Evolutionary conservation across 2,888 invertebrate genomes (phyloP), one percentile per base, ranked within the genome.

Genomic region (Thymelicus sylvestris): DNA sequence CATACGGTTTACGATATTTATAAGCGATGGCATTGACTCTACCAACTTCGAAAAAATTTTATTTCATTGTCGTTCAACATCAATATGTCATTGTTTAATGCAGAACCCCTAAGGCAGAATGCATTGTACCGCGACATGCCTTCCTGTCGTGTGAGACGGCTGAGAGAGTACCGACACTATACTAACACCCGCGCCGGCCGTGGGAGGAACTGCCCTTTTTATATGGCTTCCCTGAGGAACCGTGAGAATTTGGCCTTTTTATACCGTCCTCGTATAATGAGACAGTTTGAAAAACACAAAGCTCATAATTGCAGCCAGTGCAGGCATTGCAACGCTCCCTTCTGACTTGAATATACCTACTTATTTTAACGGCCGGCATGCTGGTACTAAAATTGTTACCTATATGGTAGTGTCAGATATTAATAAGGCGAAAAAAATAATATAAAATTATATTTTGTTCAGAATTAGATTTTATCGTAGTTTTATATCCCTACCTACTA

Each of bases 211-310:
- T 77, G 52, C 12, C 15, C 31, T 87, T 87, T 86, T 89, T 87
- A 77, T 83, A 78, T 71, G 86, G 86, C 86, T 89, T 88, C 90
- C 82, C 79, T 73, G 60, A 79, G 78, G 75, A 13, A 52, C 52
- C 85, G 85, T 84, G 87, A 87, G 87, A 87, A 86, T 79, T 73
- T 15, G 13, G 6, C 38, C 47, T 41, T 48, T 38, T 59, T 57
- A 6, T 57, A 47, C 15, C 1, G n/a, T 44, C 57, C 19, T 66
- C 44, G 44, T 44, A n/a, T 66, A 44, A 41, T 24, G 7, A 38
- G 38, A 64, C 44, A 47, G 52, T 50, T 62, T 44, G 8, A 44
- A 47, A 61, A 24, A 52, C 7, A n/a, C 50, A 52, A 52, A 15
- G 50, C 19, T 52, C 50, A 52, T 52, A 8, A 52, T 52, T 52